Evolutionary conservation across 2,888 invertebrate species (phyloP), one percentile per base, ranked within the genome.

Genomic region (Altica lythri): DNA sequence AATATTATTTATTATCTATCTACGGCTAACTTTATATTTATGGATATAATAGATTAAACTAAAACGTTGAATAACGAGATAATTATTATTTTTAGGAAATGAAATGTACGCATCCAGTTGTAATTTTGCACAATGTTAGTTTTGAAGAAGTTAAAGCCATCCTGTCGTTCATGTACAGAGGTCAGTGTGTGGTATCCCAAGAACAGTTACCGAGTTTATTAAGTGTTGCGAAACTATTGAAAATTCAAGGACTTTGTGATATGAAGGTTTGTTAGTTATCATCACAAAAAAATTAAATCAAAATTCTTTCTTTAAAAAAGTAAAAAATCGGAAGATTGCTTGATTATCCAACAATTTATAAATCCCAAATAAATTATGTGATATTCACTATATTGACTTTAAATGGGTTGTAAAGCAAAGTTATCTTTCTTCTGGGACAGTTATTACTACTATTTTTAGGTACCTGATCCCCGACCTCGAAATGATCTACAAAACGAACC

Each of bases 81-180:
- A n/a, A n/a, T n/a, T n/a, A n/a, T n/a, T n/a, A n/a, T 42, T 62
- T 67, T 45, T 75, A 89, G 89, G 88, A 88, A 68, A 77, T 88
- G 72, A 85, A 83, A 65, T 77, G 83, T 25, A 80, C 85, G 35
- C 87, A 86, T 76, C 86, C 88, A 0, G 80, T 89, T 32, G 86
- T 89, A 32, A 83, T 89, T 51, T 81, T 89, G 42, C 83, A 88
- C 53, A 85, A 86, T 58, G 86, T 87, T 65, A 84, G 84, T 54
- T 83, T 82, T 58, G 79, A 83, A n/a, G 89, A 89, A 71, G 78
- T 89, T 53, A 81, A 85, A 47, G 86, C 90, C 8, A 83, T 92
- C 54, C 83, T 92, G 27, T 88, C 90, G 2, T 92, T 92, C 75
- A 91, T 92, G 86, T 92, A 92, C 76, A 88, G 88, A 40, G 92